Percentiles rank a stretch among this genome's conserved stretches.
Conservation (phyloP, 2,888 invertebrate genomes). For the Schizotus pectinicornis region DNA sequence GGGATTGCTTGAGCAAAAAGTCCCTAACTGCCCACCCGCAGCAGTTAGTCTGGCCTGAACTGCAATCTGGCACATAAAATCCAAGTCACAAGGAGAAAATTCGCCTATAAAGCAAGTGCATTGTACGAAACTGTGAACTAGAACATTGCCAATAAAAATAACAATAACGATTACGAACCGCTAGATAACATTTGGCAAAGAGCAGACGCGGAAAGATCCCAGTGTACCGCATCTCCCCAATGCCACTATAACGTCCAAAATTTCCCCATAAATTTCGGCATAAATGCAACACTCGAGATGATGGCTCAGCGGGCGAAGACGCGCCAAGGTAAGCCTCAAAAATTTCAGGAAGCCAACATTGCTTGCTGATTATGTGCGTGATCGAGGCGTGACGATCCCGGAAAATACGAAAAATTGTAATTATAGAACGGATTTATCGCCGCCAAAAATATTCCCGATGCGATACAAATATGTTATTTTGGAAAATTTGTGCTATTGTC, state of each 20-base stretch:
- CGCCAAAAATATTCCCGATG: background rate
- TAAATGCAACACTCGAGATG: too few relatives aligned
- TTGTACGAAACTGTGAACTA: conserved; percentile 24
- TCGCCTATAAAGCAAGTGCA: conserved; percentile 18
- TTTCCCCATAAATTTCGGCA: too few relatives aligned
- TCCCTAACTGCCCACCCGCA: too few relatives aligned
- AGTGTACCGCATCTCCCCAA: conserved; percentile 9
- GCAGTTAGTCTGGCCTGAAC: conserved; percentile 8
- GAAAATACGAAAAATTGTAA: conserved; percentile 6
- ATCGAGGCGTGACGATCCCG: conserved; percentile 10
- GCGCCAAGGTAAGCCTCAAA: too few relatives aligned
- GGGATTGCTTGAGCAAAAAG: too few relatives aligned
- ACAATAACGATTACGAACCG: conserved; percentile 25
- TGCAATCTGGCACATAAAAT: conserved; percentile 23
- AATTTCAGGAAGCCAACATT: background rate
- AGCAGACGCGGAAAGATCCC: background rate
- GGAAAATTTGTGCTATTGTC: background rate
- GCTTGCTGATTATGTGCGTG: conserved; percentile 6
- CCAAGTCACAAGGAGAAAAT: conserved; percentile 18
- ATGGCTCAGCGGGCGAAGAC: too few relatives aligned
- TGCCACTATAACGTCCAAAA: conserved; percentile 8
- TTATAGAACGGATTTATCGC: background rate
- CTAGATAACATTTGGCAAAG: conserved; percentile 21
- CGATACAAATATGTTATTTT: background rate
- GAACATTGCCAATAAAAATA: conserved; percentile 30